Base-by-base conservation (phyloP, 2,797 vertebrate genomes). In the Sebastiscus albofasciatus region DNA sequence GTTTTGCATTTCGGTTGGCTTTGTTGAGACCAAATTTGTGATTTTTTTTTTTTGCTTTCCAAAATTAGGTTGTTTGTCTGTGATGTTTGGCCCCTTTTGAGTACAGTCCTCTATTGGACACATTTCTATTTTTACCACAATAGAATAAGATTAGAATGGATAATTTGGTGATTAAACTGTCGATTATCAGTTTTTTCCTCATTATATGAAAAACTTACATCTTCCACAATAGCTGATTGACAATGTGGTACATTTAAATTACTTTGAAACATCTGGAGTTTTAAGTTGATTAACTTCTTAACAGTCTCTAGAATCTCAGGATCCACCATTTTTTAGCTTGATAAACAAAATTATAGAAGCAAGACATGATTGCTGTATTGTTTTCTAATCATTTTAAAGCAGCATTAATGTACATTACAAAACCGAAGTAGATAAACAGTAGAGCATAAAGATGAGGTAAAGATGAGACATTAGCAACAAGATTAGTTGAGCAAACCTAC, bases 1-100 rank as follows among this genome's bases (percentile, higher is more conserved):
- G 69, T 90, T 71, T 81, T 72, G 46, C 22, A 49, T 67, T 84
- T 83, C 61, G 82, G 56, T 79, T 62, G 49, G 82, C 13, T 84
- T 70, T 73, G 72, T 75, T 73, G 18, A 61, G 11, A 13, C 55
- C 10, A 6, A 72, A 31, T 16, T 55, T 77, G 10, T 11, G 20
- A 11, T 27, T 56, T 27, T 2, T 24, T 24, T 24, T 24, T 31
- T 55, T 29, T 82, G 82, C 49, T 18, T 39, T 36, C 16, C 66
- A 65, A 61, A 68, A 34, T 71, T 14, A 55, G 49, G 20, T 22
- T 55, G 61, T 42, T 58, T 18, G 8, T 52, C 16, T 77, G 46
- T 65, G 42, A 55, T 74, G 16, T 34, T 71, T 69, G 82, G 60
- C 66, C 71, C 29, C 49, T 71, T 62, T 62, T 59, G 16, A 67